Percentiles rank a stretch among this genome's conserved stretches.
These are phyloP conservation scores for Amorpha juglandis DNA, from an alignment of 2,888 invertebrate species.

Conservation along the genomic window DNA sequence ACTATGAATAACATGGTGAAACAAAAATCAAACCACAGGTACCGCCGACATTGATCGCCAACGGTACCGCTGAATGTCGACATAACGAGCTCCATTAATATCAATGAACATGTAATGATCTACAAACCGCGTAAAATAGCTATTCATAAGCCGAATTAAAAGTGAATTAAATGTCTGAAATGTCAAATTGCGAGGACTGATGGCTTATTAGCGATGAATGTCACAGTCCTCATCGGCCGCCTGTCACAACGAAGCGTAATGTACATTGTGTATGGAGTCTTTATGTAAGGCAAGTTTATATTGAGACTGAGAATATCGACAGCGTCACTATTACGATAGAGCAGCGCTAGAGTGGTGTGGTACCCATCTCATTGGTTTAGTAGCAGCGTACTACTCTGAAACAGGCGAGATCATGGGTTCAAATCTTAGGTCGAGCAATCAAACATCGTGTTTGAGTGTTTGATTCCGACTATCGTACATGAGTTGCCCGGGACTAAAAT, in stretches of 20 bases:
- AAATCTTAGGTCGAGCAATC: too few relatives aligned
- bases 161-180: constrained; percentile 80
- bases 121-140: constrained; percentile 79
- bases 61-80: constrained; percentile 62
- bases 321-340: too few relatives aligned
- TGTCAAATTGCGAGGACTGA: constrained; percentile 78
- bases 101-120: constrained; percentile 79
- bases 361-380: too few relatives aligned
- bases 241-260: constrained; percentile 53
- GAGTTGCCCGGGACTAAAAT: too few relatives aligned
- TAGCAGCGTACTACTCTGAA: too few relatives aligned
- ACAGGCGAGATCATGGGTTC: too few relatives aligned
- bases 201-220: constrained; percentile 67
- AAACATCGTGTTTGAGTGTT: too few relatives aligned
- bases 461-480: too few relatives aligned
- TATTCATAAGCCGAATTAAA: constrained; percentile 80
- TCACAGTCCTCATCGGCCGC: constrained; percentile 41
- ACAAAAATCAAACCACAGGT: not conserved
- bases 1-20: too few relatives aligned
- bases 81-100: constrained; percentile 72
- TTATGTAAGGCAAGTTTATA: too few relatives aligned
- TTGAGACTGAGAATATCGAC: too few relatives aligned
- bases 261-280: not conserved
- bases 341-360: too few relatives aligned
- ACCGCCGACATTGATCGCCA: constrained; percentile 36